Evolutionary conservation across 2,888 invertebrate species (phyloP), one percentile per base, ranked within the genome.

Genomic region (Aleiodes leptofemur): DNA sequence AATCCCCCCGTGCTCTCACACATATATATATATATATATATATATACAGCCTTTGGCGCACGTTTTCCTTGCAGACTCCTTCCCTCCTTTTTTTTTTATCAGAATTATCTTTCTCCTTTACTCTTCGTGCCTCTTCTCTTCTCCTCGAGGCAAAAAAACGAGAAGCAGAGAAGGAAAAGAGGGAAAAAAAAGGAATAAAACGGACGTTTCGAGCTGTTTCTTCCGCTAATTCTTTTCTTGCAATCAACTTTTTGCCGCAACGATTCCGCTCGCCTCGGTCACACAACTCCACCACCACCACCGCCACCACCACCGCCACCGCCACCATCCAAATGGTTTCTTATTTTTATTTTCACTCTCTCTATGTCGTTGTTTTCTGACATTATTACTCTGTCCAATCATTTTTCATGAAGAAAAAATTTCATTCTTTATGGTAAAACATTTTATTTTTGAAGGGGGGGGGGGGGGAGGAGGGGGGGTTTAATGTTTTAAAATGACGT

Each of bases 151-250:
- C 83, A 83, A 78, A 74, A 73, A 74, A 75, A 69, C 68, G 23
- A 23, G 16, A 55, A 43, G 43, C 13, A 43, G 51, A 73, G 76
- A 23, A 23, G 59, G 76, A 74, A 57, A 56, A 72, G 38, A 43
- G 29, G 34, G 68, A 34, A 51, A 51, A 23, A 64, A 64, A 4
- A 3, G 4, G 34, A 34, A 76, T 56, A 81, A 79, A 80, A 73
- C 48, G 76, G 70, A 68, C 56, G 76, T 77, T 78, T 73, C 74
- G 78, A 80, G 81, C 79, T 81, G 79, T 82, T 86, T 85, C 84
- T 86, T 84, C 80, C 83, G 83, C 82, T 86, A 85, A 85, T 85
- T 86, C 82, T 83, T 84, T 85, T 85, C 82, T 83, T 81, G 82
- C 82, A 81, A 82, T 82, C 82, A 84, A 83, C 80, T 83, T 68